These are phyloP conservation scores for Cyclophora albipunctata DNA, from an alignment of 2,888 invertebrate species.

Conservation along the genomic window DNA sequence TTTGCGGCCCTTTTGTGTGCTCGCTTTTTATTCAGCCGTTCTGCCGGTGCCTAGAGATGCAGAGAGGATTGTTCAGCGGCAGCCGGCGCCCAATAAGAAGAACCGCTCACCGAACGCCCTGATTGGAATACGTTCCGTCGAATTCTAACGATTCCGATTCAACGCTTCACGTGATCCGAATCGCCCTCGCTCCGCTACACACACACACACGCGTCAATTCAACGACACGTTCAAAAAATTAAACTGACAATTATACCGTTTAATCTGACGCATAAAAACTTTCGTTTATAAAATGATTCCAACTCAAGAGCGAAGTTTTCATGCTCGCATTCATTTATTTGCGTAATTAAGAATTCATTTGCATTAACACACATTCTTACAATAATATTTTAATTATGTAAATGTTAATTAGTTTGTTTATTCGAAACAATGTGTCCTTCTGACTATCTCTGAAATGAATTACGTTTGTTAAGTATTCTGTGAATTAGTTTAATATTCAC, in stretches of 20 bases:
- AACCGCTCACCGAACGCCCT: conserved; percentile 46
- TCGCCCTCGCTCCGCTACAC: conserved; percentile 8
- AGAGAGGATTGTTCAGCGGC: conserved; percentile 43
- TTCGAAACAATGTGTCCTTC: no score
- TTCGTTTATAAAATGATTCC: no score
- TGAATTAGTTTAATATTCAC: no score
- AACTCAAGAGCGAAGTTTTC: no score
- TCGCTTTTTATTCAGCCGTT: conserved; percentile 62
- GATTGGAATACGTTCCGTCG: conserved; percentile 25
- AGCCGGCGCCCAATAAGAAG: conserved; percentile 46
- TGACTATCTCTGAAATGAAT: no score
- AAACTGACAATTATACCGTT: no score
- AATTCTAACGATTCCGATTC: conserved; percentile 17
- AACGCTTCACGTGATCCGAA: conserved; percentile 4
- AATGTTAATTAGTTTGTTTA: neutral
- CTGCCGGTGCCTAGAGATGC: conserved; percentile 43
- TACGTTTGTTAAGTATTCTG: no score
- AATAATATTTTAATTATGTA: no score
- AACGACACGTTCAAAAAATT: no score
- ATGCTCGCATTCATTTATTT: neutral
- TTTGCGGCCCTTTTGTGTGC: conserved; percentile 73
- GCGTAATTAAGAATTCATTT: conserved; percentile 4
- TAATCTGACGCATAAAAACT: no score
- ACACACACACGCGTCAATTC: neutral
- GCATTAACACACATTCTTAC: conserved; percentile 1